Evolutionary conservation across 1,140 invertebrate species (phyloP), one percentile per base, ranked within the genome.

Genomic region (Drosophila ambigua): DNA sequence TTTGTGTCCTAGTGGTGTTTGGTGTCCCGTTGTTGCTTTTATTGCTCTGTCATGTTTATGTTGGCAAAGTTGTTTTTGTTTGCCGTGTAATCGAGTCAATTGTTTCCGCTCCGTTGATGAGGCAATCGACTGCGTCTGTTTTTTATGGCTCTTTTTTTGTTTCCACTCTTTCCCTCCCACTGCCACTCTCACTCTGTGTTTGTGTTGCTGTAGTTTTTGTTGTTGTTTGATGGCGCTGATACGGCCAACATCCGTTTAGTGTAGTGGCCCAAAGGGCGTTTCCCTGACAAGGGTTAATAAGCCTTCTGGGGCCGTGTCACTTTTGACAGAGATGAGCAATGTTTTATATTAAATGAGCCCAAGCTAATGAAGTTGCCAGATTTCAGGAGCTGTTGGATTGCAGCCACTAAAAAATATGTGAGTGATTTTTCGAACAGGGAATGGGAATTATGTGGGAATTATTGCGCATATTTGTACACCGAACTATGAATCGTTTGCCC

Each of bases 1-100:
- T 51, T 39, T 39, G 35, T 39, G 35, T 39, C 35, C 35, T 39
- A 39, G 35, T 39, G 35, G 26, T 28, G 26, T 24, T 24, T 28
- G 26, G 3, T 13, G 35, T 39, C 35, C 11, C 13, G 35, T 39
- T 55, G 50, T 62, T 53, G 45, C 57, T 72, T 84, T 84, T 84
- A 84, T 84, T 85, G 80, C 53, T 66, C 59, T 73, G 77, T 80
- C 81, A 85, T 83, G 81, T 83, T 83, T 83, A 84, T 83, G 65
- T 83, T 84, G 79, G 73, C 80, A 83, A 28, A 65, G 46, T 80
- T 83, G 80, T 77, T 78, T 74, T 66, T 88, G 75, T 69, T 80
- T 79, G 65, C 68, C 62, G 35, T 81, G 87, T 90, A 90, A 82
- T 90, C 87, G 87, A 90, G 87, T 90, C 85, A 90, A 90, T 90